phyloP scores from a whole-genome alignment of 2,113 vertebrate genomes.

The Oxyura jamaicensis region DNA sequence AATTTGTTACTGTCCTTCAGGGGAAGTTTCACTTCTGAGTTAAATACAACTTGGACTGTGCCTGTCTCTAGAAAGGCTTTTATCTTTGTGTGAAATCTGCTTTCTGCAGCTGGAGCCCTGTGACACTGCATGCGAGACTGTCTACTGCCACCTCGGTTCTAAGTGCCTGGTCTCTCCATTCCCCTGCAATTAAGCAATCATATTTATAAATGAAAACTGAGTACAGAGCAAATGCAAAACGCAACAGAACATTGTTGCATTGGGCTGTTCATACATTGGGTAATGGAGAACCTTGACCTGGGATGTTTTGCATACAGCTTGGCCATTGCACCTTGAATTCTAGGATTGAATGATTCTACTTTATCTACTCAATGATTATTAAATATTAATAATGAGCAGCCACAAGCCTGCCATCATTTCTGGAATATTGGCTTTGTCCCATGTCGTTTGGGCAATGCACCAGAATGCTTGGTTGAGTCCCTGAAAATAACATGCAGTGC shows the following conservation, averaged over 20 bases:
- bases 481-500: neutral
- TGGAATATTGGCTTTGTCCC: neutral
- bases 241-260: fast-evolving
- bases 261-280: neutral
- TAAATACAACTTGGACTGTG: neutral
- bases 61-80: neutral
- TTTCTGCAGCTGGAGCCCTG: neutral
- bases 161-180: neutral
- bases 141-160: neutral
- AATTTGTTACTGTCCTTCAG: conserved; percentile 3
- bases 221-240: neutral
- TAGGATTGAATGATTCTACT: neutral
- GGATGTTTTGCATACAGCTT: neutral
- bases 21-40: neutral
- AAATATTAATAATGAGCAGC: neutral
- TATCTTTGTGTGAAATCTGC: neutral
- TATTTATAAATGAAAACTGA: neutral
- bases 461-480: neutral
- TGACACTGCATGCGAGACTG: conserved; percentile 11
- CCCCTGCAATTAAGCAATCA: neutral
- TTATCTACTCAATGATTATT: neutral
- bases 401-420: neutral
- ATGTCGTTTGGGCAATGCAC: neutral
- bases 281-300: neutral
- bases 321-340: neutral